Percentiles rank a stretch among this genome's conserved stretches.
These are phyloP conservation scores for Agelaius phoeniceus DNA, from an alignment of 2,113 vertebrate species.

Conservation along the genomic window DNA sequence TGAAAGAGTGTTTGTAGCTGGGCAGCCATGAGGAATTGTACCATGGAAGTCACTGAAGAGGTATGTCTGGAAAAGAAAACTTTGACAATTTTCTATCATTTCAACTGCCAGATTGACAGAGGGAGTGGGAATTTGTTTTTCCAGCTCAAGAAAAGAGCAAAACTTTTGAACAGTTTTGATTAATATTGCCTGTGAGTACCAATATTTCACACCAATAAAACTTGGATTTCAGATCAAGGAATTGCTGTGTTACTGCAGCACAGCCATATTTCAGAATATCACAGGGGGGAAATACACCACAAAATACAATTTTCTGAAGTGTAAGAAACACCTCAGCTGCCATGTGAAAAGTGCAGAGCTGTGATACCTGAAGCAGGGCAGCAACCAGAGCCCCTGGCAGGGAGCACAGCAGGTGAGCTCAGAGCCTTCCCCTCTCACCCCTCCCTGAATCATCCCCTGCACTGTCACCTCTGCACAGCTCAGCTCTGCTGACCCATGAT, in stretches of 20 bases:
- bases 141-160: neutral
- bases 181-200: neutral
- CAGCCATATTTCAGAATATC: neutral
- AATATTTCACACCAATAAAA: neutral
- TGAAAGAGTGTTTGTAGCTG: neutral
- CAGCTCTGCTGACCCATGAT: neutral
- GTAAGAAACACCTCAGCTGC: neutral
- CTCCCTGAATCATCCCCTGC: neutral
- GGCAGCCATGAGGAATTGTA: neutral
- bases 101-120: slow-evolving; percentile 2
- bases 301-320: neutral
- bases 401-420: neutral
- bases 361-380: neutral
- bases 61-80: neutral
- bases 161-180: slow-evolving; percentile 10
- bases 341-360: neutral
- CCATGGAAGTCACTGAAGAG: neutral
- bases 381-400: neutral
- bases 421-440: neutral
- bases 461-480: too few relatives aligned
- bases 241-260: neutral
- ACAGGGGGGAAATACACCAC: neutral
- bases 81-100: neutral
- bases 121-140: slow-evolving; percentile 5
- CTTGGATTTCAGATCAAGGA: neutral